These are phyloP conservation scores for Opisthograptis luteolata DNA, from an alignment of 2,888 invertebrate genomes.

Conservation along the genomic window DNA sequence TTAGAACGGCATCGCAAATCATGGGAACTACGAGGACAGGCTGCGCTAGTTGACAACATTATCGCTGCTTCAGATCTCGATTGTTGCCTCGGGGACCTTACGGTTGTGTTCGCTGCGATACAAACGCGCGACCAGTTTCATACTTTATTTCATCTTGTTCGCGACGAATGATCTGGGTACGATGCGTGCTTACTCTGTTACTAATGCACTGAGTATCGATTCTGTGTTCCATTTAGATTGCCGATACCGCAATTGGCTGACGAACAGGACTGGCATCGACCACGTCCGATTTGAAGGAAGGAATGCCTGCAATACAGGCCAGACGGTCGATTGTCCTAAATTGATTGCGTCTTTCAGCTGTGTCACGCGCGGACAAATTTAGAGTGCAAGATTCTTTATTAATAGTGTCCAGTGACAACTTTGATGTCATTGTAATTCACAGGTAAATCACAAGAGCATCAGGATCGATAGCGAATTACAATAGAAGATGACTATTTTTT, in stretches of 20 bases:
- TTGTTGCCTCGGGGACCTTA: conserved; percentile 69
- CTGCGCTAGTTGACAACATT: conserved; percentile 76
- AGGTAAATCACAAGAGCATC: not conserved
- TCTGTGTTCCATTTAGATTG: conserved; percentile 78
- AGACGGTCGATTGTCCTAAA: conserved; percentile 56
- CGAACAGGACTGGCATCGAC: conserved; percentile 65
- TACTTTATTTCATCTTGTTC: conserved; percentile 74
- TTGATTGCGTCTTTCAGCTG: conserved; percentile 51
- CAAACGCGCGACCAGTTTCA: conserved; percentile 60
- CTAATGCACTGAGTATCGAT: conserved; percentile 67
- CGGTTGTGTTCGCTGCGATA: conserved; percentile 49
- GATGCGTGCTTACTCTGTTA: conserved; percentile 66
- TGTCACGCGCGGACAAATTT: conserved; percentile 37
- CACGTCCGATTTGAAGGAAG: conserved; percentile 62
- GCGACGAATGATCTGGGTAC: conserved; percentile 63
- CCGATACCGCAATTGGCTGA: conserved; percentile 71
- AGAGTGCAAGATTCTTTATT: conserved; percentile 15
- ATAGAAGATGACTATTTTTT: not conserved
- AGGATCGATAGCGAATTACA: not conserved
- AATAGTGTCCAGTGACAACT: conserved; percentile 1
- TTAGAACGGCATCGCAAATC: conserved; percentile 81
- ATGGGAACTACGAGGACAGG: conserved; percentile 78
- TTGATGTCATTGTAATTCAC: conserved; percentile 4
- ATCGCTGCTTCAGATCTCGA: conserved; percentile 76
- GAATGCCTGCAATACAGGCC: conserved; percentile 58